Base-by-base conservation (phyloP, 2,113 vertebrate species). In the Syngnathus typhle region DNA sequence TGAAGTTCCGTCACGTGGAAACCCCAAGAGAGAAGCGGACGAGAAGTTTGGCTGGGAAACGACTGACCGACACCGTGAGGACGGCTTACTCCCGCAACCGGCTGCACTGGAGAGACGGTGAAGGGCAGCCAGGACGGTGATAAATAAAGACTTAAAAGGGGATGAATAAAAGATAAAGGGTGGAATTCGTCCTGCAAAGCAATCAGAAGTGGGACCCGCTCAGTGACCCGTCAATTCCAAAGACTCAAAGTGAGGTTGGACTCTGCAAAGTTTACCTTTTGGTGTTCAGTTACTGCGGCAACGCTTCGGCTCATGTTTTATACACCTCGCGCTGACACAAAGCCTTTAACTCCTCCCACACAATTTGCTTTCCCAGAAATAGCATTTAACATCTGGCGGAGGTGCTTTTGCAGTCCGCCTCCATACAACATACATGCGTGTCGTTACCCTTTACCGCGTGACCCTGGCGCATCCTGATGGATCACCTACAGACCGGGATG, bases 221-320 rank as follows among this genome's bases (percentile, higher is more conserved):
- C 47, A n/a, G 63, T 19, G 51, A 15, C 27, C 13, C 23, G 5
- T 5, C 23, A 6, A 56, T 66, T 52, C 60, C 54, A 67, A 65
- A 67, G 55, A 63, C 69, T 71, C 56, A 65, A 37, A 72, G 68
- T 37, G 47, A 63, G 52, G 56, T 69, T 66, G 56, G n/a, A 66
- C 44, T 32, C 27, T 3, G 27, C 27, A n/a, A 9, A 51, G 19
- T 51, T 19, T n/a, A n/a, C 19, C 6, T 51, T 51, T 51, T 9
- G 6, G 18, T 51, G 7, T 46, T 55, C 39, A 18, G 21, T 55
- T 55, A 19, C 21, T 21, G 21, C 23, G 23, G 21, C 12, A 36
- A 58, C 13, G 9, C 13, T 27, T 11, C 6, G 4, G 55, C 27
- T 58, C 27, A 36, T 58, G 55, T 36, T 58, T 56, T 32, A 36